phyloP scores from a whole-genome alignment of 2,113 vertebrate genomes.

The Seriola quinqueradiata region DNA sequence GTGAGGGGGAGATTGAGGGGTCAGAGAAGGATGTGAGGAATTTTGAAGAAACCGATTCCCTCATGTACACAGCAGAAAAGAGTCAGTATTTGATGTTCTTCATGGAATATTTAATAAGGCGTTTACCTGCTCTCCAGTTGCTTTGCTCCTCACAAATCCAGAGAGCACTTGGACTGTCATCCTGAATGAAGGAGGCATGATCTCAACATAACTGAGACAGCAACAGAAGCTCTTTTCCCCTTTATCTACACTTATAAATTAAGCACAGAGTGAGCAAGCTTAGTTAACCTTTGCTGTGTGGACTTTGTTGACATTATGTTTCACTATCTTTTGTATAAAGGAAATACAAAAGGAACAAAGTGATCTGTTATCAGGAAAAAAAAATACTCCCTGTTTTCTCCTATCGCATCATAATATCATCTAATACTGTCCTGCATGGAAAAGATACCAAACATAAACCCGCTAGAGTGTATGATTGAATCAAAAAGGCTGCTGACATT shows the following conservation, averaged over 20 bases:
- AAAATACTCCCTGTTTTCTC: not conserved
- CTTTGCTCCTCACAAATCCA: constrained; percentile 12
- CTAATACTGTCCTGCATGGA: not conserved
- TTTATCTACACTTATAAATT: not conserved
- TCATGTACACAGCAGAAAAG: not conserved
- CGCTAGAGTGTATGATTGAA: not conserved
- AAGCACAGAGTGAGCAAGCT: not conserved
- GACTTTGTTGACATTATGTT: not conserved
- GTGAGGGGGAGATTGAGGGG: not conserved
- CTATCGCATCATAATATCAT: not conserved
- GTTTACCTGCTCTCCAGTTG: constrained; percentile 19
- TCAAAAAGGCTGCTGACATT: constrained; percentile 8
- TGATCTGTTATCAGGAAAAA: not conserved
- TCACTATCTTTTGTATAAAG: not conserved
- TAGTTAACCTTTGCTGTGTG: not conserved
- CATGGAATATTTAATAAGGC: constrained; percentile 36
- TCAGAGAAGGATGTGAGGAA: constrained; percentile 9
- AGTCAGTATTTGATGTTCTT: constrained; percentile 48
- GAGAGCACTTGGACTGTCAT: not conserved
- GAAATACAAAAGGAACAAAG: not conserved
- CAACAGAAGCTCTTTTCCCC: not conserved
- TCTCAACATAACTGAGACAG: not conserved
- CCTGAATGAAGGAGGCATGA: not conserved
- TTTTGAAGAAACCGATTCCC: constrained; percentile 31
- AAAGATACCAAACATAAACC: not conserved